Base-by-base conservation (phyloP, 2,797 vertebrate species). In the Echeneis naucrates region DNA sequence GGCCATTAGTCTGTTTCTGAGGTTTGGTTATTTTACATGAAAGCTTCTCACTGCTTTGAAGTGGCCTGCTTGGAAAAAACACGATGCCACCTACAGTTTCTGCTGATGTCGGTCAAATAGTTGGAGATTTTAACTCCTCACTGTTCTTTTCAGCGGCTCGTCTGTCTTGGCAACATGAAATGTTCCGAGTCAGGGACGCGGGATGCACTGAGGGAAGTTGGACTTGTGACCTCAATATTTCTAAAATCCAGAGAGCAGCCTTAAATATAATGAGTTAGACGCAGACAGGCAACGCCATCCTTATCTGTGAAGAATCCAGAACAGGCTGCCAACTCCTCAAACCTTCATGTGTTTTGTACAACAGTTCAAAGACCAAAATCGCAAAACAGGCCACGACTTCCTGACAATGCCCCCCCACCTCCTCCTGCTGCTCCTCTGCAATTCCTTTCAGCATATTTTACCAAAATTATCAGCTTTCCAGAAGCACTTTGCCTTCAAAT, bases 401-500 rank as follows among this genome's bases (percentile, higher is more conserved):
- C 80, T 60, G 27, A 37, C 27, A 24, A 4, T n/a, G n/a, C 64
- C 53, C 38, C 45, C 19, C 54, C 56, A 12, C 58, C 44, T 78
- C 55, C 57, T 24, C 62, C 23, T n/a, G n/a, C n/a, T n/a, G n/a
- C n/a, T n/a, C n/a, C n/a, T n/a, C n/a, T n/a, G 32, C 47, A 21
- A 72, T 82, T 79, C 54, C 70, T 53, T 37, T 61, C 56, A 3
- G 16, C 5, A 4, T 52, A 30, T 75, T 80, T 68, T 54, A 24
- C 51, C 56, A 6, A 38, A 55, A 57, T 32, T 48, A 8, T 68
- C 48, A 68, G n/a, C 66, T 58, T 67, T 65, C 10, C 55, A 58
- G 44, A 47, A 42, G 62, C 10, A 26, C n/a, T 45, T 17, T n/a
- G 61, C 50, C 64, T 62, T 77, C 72, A 74, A 54, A 82, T 50